A percentile compares a stretch with the other conserved stretches of the same genome.
Conservation (phyloP, 2,888 invertebrate genomes). For the Heliconius erato region DNA sequence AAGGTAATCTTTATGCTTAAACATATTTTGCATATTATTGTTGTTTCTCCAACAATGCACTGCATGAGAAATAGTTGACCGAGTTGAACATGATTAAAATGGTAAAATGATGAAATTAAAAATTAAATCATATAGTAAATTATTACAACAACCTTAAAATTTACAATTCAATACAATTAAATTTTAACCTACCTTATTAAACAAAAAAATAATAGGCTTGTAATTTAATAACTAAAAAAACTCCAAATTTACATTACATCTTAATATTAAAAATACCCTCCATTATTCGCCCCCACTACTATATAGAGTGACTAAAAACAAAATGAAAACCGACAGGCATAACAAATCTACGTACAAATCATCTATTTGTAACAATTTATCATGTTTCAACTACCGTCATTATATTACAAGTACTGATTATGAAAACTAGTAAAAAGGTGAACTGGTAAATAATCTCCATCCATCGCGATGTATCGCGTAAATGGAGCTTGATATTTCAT, state of each 20-base stretch:
- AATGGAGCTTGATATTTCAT: constrained; percentile 77
- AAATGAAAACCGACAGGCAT: neutral
- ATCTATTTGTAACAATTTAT: neutral
- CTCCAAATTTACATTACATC: neutral
- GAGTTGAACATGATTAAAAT: no score
- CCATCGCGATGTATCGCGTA: constrained; percentile 71
- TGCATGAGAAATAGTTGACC: no score
- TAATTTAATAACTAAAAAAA: neutral
- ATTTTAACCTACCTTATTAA: neutral
- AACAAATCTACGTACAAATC: neutral
- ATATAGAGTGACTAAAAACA: neutral
- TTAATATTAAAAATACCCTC: neutral
- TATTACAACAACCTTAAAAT: no score
- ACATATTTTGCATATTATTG: neutral
- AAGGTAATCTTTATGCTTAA: neutral
- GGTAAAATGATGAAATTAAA: no score
- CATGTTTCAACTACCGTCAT: constrained; percentile 17
- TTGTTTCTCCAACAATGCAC: neutral
- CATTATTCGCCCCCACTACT: neutral
- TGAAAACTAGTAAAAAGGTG: constrained; percentile 67
- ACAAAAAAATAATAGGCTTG: neutral
- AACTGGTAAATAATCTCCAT: constrained; percentile 66
- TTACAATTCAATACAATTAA: neutral
- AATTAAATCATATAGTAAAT: no score
- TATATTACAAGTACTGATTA: constrained; percentile 37